Conservation (phyloP, 2,888 invertebrate genomes). For the Selenia dentaria region DNA sequence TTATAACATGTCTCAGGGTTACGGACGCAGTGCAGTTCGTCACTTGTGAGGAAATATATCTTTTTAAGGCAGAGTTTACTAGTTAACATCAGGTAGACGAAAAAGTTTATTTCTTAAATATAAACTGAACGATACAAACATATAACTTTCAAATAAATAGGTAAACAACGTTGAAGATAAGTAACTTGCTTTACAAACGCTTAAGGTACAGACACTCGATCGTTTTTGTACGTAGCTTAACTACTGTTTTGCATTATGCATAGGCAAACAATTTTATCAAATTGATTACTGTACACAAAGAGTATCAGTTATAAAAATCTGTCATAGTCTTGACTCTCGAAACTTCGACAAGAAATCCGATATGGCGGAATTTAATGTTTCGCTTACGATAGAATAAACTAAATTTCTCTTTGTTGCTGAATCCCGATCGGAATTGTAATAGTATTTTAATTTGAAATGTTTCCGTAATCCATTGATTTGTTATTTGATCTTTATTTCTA, state of each 20-base stretch:
- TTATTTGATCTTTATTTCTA: not conserved
- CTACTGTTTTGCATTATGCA: conserved; percentile 1
- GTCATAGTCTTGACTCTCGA: conserved; percentile 23
- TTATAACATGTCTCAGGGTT: no score
- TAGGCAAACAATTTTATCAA: conserved; percentile 30
- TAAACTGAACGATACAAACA: no score
- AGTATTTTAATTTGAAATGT: not conserved
- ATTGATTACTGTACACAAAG: conserved; percentile 29
- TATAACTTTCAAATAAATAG: no score
- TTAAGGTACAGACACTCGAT: no score
- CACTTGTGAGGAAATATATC: no score
- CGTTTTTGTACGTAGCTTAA: no score
- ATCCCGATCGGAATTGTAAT: not conserved
- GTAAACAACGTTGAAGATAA: no score
- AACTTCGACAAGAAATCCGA: conserved; percentile 21
- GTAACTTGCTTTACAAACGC: no score
- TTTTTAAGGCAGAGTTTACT: no score
- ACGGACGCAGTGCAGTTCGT: no score
- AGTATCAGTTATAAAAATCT: conserved; percentile 33
- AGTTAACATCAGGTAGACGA: no score
- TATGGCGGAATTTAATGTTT: conserved; percentile 16
- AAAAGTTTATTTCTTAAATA: no score
- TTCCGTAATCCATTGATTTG: not conserved
- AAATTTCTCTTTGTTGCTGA: conserved; percentile 5
- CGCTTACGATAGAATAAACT: conserved; percentile 9